Conservation (phyloP, 2,797 vertebrate species). For the Lateolabrax maculatus region DNA sequence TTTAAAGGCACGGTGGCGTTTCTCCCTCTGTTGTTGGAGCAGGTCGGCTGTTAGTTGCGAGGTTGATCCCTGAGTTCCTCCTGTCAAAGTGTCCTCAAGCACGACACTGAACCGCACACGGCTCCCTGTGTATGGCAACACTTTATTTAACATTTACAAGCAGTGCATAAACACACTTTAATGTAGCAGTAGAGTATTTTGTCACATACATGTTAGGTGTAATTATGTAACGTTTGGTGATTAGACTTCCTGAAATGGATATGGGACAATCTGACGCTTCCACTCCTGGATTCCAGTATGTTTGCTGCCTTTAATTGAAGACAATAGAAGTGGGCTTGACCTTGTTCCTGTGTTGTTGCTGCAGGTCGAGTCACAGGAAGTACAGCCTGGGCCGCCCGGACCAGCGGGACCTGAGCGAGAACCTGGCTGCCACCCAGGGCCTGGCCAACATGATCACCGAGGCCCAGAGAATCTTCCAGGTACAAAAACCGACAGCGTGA, state of each 20-base stretch:
- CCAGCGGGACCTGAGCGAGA: conserved; percentile 91
- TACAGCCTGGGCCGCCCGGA: conserved; percentile 90
- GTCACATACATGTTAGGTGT: too few species aligned
- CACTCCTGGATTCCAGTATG: neutral
- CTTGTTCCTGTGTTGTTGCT: conserved; percentile 16
- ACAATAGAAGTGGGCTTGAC: neutral
- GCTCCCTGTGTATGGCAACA: too few species aligned
- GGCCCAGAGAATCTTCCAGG: conserved; percentile 84
- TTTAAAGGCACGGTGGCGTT: neutral
- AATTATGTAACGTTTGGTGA: too few species aligned
- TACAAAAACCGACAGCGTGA: neutral
- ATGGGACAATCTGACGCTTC: too few species aligned
- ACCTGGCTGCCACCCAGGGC: conserved; percentile 91
- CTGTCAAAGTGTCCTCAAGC: too few species aligned
- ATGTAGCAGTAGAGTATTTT: too few species aligned
- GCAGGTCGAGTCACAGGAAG: conserved; percentile 88
- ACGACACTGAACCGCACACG: too few species aligned
- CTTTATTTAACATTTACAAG: too few species aligned
- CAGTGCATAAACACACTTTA: too few species aligned
- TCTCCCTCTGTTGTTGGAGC: neutral
- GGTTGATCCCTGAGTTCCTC: too few species aligned
- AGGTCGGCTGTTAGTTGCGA: too few species aligned
- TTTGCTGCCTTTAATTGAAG: neutral
- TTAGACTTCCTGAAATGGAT: too few species aligned
- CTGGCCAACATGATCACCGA: conserved; percentile 91